phyloP scores from a whole-genome alignment of 2,113 vertebrate species.

The Phrynosoma platyrhinos region DNA sequence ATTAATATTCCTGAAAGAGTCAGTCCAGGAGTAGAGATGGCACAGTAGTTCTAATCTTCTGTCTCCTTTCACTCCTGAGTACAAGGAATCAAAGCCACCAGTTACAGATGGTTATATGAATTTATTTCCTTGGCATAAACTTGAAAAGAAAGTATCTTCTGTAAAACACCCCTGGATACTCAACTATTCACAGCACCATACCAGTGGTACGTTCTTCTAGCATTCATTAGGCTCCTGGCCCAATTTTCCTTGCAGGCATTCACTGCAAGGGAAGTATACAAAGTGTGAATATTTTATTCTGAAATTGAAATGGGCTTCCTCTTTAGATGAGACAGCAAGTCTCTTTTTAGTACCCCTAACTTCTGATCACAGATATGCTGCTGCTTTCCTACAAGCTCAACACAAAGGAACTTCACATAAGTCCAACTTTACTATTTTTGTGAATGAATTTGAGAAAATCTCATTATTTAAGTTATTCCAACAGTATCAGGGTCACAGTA shows the following conservation, averaged over 20 bases:
- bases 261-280: background rate
- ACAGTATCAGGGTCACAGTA: no score
- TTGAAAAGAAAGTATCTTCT: background rate
- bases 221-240: background rate
- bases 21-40: background rate
- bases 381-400: background rate
- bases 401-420: background rate
- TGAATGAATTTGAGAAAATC: background rate
- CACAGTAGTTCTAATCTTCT: background rate
- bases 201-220: no score
- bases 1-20: background rate
- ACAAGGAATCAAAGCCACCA: background rate
- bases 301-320: background rate
- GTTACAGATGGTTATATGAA: background rate
- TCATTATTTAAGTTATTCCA: background rate
- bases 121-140: background rate
- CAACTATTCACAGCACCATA: background rate
- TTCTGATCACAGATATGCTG: background rate
- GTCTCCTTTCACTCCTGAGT: background rate
- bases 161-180: background rate
- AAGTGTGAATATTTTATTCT: background rate
- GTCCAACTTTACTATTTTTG: background rate
- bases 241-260: background rate
- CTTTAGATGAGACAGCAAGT: background rate
- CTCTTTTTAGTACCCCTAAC: background rate